These are phyloP conservation scores for Drosophila sucinea DNA, from an alignment of 1,140 invertebrate genomes.

Conservation along the genomic window DNA sequence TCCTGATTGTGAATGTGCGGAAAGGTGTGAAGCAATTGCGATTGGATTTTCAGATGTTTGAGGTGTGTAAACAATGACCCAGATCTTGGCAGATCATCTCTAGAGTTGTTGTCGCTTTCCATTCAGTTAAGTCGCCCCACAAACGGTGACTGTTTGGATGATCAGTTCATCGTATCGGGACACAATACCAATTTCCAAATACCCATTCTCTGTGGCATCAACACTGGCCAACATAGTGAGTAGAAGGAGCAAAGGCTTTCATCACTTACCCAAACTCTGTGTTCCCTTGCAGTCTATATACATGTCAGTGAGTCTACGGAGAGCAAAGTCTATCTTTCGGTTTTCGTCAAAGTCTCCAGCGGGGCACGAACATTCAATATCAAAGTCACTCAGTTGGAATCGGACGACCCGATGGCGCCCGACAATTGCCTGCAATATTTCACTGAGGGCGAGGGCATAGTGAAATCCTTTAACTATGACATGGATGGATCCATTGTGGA, in stretches of 20 bases:
- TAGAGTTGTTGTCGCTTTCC: no score
- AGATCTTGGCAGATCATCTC: not conserved
- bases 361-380: slow-evolving; percentile 86
- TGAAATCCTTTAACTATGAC: slow-evolving; percentile 90
- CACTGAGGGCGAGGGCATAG: slow-evolving; percentile 85
- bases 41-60: slow-evolving; percentile 88
- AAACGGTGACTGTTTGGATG: slow-evolving; percentile 87
- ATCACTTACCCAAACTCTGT: not conserved
- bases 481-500: slow-evolving; percentile 84
- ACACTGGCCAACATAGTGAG: slow-evolving; percentile 90
- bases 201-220: slow-evolving; percentile 89
- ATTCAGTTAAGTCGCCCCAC: slow-evolving; percentile 87
- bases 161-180: slow-evolving; percentile 88
- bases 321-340: slow-evolving; percentile 86
- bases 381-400: slow-evolving; percentile 85
- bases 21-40: slow-evolving; percentile 87
- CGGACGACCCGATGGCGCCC: slow-evolving; percentile 80
- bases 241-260: slow-evolving; percentile 8
- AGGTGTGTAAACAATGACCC: slow-evolving; percentile 83
- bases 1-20: slow-evolving; percentile 86
- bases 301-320: slow-evolving; percentile 86
- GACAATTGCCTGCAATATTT: slow-evolving; percentile 89
- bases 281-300: slow-evolving; percentile 86
- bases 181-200: slow-evolving; percentile 88
- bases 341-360: slow-evolving; percentile 85